phyloP scores from a whole-genome alignment of 2,113 vertebrate species.

The Megaceryle torquata region DNA sequence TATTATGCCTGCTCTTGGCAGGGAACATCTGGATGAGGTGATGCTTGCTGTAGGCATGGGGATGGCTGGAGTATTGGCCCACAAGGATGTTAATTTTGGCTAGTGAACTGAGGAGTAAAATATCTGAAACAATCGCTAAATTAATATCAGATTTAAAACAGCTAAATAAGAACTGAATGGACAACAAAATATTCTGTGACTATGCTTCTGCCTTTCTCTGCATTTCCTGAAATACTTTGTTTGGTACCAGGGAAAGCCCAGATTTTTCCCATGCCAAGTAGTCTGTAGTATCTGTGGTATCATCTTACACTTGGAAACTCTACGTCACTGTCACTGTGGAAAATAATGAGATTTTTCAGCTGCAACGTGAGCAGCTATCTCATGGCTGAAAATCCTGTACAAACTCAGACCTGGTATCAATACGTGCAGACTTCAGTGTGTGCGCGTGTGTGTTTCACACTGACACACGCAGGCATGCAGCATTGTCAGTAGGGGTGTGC shows the following conservation, averaged over 20 bases:
- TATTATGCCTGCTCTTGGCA: not conserved
- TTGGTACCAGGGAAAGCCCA: not conserved
- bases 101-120: slow-evolving; percentile 11
- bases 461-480: not conserved
- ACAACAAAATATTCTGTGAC: not conserved
- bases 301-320: not conserved
- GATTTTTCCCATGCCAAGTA: not conserved
- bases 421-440: not conserved
- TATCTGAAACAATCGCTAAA: slow-evolving; percentile 3
- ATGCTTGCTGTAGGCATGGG: not conserved
- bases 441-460: not conserved
- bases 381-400: not conserved
- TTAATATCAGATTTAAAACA: slow-evolving; percentile 1
- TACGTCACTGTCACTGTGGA: not conserved
- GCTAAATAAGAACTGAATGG: not conserved
- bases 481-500: not conserved
- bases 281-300: not conserved
- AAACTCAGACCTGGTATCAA: not conserved
- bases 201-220: not conserved
- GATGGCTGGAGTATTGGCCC: slow-evolving; percentile 1
- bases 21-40: slow-evolving; percentile 32
- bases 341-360: not conserved
- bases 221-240: not conserved
- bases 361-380: not conserved
- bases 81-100: slow-evolving; percentile 38